Evolutionary conservation across 2,113 vertebrate species (phyloP).

Genomic region (Callionymus lyra): DNA sequence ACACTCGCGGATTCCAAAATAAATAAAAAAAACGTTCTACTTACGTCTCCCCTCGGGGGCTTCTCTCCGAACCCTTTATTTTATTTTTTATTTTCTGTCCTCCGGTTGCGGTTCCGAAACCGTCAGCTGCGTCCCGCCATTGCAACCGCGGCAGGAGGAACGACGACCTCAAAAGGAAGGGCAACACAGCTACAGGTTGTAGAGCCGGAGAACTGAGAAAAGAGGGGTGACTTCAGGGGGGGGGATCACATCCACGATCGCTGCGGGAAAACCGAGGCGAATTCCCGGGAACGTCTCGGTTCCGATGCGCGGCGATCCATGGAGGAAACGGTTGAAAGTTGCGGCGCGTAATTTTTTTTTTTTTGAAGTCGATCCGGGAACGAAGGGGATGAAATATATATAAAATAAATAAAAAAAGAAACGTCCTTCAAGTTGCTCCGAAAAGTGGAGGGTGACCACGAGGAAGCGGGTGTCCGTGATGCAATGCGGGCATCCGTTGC

Average conservation of each 20-base stretch:
- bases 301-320: constrained; percentile 45
- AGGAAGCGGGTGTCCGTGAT: constrained; percentile 62
- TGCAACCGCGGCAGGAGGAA: constrained; percentile 36
- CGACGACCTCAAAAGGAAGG: constrained; percentile 30
- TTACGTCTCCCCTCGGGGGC: constrained; percentile 51
- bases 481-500: constrained; percentile 66
- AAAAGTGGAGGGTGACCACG: constrained; percentile 43
- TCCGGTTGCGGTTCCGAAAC: constrained; percentile 42
- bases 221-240: no score
- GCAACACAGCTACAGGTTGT: constrained; percentile 57
- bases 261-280: constrained; percentile 16
- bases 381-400: no score
- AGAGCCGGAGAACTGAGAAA: constrained; percentile 11
- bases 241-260: no score
- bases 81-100: constrained; percentile 33
- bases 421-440: constrained; percentile 30
- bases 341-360: constrained; percentile 45
- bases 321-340: constrained; percentile 44
- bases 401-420: no score
- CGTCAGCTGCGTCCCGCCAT: constrained; percentile 69
- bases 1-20: constrained; percentile 8
- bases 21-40: constrained; percentile 28
- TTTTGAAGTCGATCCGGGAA: no score
- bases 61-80: constrained; percentile 9
- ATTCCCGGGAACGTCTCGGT: constrained; percentile 28